phyloP scores from a whole-genome alignment of 23 tunicate genomes.

The Trididemnum nubilum region DNA sequence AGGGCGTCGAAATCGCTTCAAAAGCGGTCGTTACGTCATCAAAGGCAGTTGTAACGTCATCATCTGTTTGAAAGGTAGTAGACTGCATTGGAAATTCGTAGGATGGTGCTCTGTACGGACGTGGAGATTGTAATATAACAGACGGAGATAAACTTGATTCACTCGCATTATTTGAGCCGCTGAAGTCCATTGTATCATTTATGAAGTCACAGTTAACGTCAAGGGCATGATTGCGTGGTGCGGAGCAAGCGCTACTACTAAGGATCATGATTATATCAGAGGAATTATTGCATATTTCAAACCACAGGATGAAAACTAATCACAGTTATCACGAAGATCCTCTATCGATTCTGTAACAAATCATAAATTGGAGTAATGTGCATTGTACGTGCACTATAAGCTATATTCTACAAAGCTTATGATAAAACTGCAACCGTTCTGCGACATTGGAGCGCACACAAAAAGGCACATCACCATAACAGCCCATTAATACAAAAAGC shows the following conservation, averaged over 20 bases:
- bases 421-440: no score
- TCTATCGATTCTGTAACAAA: no score
- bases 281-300: no score
- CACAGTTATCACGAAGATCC: neutral
- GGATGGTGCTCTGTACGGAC: neutral
- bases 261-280: neutral
- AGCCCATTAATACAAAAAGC: no score
- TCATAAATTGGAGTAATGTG: neutral
- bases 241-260: neutral
- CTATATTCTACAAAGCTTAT: no score
- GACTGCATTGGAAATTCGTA: neutral
- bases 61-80: neutral
- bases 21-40: no score
- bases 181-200: conserved; percentile 15
- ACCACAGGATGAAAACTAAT: no score
- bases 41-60: no score
- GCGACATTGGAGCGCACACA: no score
- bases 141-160: conserved; percentile 8
- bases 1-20: no score
- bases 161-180: neutral
- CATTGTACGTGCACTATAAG: no score
- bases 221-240: neutral
- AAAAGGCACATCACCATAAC: no score
- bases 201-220: neutral
- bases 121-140: neutral